Evolutionary conservation across 2,113 vertebrate species (phyloP).

Genomic region (Myrmecophaga tridactyla): DNA sequence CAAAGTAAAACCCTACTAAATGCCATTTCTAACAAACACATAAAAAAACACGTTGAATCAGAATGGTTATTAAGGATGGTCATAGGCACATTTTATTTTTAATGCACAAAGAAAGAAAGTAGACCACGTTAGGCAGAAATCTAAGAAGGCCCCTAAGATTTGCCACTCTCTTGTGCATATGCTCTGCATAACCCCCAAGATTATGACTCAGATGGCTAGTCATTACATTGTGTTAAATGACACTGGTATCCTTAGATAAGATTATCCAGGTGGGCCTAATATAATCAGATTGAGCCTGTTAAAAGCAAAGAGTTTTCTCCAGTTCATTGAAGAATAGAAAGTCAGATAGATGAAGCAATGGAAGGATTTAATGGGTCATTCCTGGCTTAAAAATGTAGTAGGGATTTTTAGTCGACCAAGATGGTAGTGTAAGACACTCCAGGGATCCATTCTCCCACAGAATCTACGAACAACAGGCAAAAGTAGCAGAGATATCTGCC

Average conservation of each 20-base stretch:
- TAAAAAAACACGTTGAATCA: constrained; percentile 14
- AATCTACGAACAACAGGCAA: no score
- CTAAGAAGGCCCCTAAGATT: not conserved
- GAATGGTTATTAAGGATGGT: not conserved
- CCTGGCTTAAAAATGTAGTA: not conserved
- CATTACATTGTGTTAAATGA: not conserved
- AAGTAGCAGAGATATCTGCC: no score
- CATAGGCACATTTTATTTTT: not conserved
- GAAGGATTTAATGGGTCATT: not conserved
- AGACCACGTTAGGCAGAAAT: not conserved
- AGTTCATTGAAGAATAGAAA: not conserved
- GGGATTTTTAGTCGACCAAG: no score
- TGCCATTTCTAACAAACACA: not conserved
- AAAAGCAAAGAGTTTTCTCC: not conserved
- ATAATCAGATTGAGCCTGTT: not conserved
- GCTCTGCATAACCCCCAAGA: not conserved
- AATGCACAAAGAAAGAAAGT: not conserved
- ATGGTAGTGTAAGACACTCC: no score
- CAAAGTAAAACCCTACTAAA: not conserved
- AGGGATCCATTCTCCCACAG: no score
- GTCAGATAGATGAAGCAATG: not conserved
- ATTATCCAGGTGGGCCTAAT: not conserved
- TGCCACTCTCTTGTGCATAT: not conserved
- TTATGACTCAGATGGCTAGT: not conserved
- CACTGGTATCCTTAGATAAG: not conserved